Conservation (phyloP, 2,113 vertebrate species). For the Alethe castanea region DNA sequence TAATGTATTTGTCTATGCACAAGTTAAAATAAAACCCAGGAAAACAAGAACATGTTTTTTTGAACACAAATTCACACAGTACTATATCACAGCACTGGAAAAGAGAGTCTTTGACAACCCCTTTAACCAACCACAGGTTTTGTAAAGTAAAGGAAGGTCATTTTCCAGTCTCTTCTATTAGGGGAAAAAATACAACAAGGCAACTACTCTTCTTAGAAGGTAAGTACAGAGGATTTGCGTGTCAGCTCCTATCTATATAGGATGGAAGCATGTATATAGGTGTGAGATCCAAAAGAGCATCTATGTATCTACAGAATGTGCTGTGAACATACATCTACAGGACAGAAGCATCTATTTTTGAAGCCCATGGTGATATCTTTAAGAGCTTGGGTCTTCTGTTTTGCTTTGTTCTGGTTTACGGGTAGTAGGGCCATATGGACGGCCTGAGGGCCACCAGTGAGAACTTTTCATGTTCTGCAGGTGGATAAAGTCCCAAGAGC, state of each 20-base stretch:
- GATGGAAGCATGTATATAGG: background rate
- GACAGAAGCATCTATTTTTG: background rate
- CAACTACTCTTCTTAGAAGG: background rate
- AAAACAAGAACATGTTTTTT: background rate
- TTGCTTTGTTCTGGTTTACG: fast-evolving
- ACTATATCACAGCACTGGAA: background rate
- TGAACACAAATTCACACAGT: background rate
- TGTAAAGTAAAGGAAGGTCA: background rate
- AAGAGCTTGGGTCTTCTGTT: background rate
- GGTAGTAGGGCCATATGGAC: background rate
- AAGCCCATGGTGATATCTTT: background rate
- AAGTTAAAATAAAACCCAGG: background rate
- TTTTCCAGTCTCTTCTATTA: background rate
- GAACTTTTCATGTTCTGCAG: background rate
- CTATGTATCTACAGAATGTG: background rate
- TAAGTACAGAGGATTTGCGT: background rate
- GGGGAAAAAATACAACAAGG: background rate
- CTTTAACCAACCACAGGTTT: background rate
- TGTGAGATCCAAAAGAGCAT: background rate
- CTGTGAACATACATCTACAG: background rate
- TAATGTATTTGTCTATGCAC: background rate
- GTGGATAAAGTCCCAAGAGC: background rate
- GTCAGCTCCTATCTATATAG: background rate
- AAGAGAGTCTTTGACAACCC: background rate
- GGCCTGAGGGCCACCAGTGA: background rate